phyloP scores from a whole-genome alignment of 2,888 invertebrate species.

The Rhagium mordax region DNA sequence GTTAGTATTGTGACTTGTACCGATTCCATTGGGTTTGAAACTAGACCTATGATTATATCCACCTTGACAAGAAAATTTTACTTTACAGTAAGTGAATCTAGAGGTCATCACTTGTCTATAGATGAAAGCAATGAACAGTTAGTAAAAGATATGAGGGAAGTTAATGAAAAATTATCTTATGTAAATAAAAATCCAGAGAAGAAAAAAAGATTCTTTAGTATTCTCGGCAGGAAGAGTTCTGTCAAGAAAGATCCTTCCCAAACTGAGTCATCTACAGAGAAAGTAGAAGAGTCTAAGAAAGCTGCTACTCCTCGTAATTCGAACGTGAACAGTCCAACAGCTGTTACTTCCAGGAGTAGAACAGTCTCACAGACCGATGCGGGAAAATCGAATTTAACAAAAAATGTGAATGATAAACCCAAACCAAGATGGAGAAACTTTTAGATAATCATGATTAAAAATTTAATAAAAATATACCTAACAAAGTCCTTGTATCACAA shows the following conservation, averaged over 20 bases:
- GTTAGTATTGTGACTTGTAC: slow-evolving; percentile 55
- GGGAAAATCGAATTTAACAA: background rate
- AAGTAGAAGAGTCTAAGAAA: background rate
- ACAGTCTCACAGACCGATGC: background rate
- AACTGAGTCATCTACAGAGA: background rate
- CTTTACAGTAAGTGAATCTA: slow-evolving; percentile 51
- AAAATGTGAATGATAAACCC: background rate
- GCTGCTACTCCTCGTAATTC: background rate
- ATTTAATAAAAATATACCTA: no score
- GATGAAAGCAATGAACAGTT: slow-evolving; percentile 41
- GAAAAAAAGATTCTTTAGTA: background rate
- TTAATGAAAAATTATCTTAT: slow-evolving; percentile 22
- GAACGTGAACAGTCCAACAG: background rate
- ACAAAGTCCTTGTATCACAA: no score
- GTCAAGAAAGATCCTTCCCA: background rate
- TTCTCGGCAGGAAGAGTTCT: background rate
- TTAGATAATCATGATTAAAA: background rate
- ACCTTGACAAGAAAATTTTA: slow-evolving; percentile 65
- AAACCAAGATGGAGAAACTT: background rate
- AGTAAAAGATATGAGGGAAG: slow-evolving; percentile 20
- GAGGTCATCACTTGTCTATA: slow-evolving; percentile 56
- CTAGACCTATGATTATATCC: slow-evolving; percentile 59
- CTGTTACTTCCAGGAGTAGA: background rate
- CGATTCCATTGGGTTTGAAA: slow-evolving; percentile 35
- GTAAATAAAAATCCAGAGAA: background rate